Evolutionary conservation across 2,797 vertebrate species (phyloP).

Genomic region (Lepilemur septentrionalis): DNA sequence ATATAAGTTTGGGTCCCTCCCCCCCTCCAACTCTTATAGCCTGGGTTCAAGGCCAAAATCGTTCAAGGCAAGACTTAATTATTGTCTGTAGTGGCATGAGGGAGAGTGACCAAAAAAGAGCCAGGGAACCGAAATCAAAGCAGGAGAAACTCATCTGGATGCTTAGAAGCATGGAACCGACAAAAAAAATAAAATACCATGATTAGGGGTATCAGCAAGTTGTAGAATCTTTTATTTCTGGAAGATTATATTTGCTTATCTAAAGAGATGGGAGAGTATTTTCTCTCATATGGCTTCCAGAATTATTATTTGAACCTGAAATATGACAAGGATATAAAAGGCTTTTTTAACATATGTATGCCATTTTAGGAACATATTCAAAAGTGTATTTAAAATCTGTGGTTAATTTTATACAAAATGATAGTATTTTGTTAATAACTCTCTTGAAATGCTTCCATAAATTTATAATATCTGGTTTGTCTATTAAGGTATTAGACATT

Average conservation of each 20-base stretch:
- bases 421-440: neutral
- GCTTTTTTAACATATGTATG: neutral
- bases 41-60: neutral
- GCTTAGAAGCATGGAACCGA: neutral
- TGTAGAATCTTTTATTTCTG: neutral
- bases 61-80: neutral
- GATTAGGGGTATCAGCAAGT: neutral
- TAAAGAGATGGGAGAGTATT: neutral
- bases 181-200: neutral
- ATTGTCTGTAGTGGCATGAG: neutral
- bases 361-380: neutral
- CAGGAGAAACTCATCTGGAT: neutral
- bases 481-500: neutral
- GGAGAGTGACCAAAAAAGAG: neutral
- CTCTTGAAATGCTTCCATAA: neutral
- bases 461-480: neutral
- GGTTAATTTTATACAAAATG: slow-evolving; percentile 6
- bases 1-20: neutral
- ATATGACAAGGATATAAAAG: neutral
- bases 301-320: neutral
- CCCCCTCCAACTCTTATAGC: neutral
- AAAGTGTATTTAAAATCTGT: neutral
- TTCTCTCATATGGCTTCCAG: neutral
- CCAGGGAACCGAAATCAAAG: neutral
- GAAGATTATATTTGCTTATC: neutral